Base-by-base conservation (phyloP, 2,113 vertebrate species). In the Pelmatolapia mariae region DNA sequence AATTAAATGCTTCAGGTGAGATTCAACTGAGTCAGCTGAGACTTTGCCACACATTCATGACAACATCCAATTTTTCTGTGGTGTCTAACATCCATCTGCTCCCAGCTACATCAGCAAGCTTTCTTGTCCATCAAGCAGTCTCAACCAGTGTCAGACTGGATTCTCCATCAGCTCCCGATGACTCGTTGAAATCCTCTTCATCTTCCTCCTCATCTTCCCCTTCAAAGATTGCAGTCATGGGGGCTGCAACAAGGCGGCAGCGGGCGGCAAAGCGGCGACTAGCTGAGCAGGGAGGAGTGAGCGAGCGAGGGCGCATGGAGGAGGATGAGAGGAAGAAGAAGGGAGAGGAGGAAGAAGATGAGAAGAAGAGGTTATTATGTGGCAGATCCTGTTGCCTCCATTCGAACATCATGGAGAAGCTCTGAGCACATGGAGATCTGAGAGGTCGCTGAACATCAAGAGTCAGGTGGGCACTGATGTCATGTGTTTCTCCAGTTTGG, bases 191-290 rank as follows among this genome's bases (percentile, higher is more conserved):
- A 16, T 85, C 85, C 8, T 92, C 80, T 1, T 89, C 84, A 0
- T 88, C 89, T 9, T 87, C 90, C 18, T 93, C 53, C 0, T 54
- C 45, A 2, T 93, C 94, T 36, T 98, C 97, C 0, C 89, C 96
- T 86, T 99, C 98, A 1, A 96, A 97, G 91, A 99, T 99, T 91
- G 97, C 97, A 0, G 97, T 97, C 98, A 99, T 98, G 31, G 98
- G 98, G 84, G 97, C 96, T 82, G 97, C 97, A 80, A 96, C 96
- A 90, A 98, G 96, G 54, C 97, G 97, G 91, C 96, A 97, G 84
- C 98, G 97, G 82, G 97, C 82, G 1, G 96, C 97, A 78, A 98
- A 98, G 79, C 97, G 96, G 84, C 98, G 98, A 87, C 98, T 97
- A 93, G 97, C 96, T 1, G 98, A 98, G 1, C 97, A 98, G 1